Base-by-base conservation (phyloP, 2,113 vertebrate genomes). In the Phocoena sinus region DNA sequence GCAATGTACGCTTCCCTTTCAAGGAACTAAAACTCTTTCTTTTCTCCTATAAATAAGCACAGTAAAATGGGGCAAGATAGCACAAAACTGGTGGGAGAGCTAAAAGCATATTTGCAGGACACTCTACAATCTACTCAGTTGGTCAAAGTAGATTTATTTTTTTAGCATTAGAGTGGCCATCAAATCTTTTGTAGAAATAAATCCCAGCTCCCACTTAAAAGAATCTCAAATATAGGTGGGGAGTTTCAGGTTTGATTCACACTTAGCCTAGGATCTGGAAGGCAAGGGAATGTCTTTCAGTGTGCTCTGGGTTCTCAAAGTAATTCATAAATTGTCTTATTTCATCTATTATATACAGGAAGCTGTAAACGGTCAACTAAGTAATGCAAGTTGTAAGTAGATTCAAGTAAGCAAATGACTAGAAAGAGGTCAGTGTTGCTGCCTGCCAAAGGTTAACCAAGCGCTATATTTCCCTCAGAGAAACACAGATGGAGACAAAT, bases 1-100 rank as follows among this genome's bases (percentile, higher is more conserved):
- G 97, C 90, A 97, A 97, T 91, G 80, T 95, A 97, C 31, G 18
- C 83, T 94, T 98, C 90, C 95, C 82, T 98, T 98, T 97, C 97
- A 97, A 97, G 91, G 90, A 98, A 89, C 97, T 96, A 98, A 98
- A 98, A 98, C 97, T 97, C 95, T 97, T 98, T 97, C 97, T 98
- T 97, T 96, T 94, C 96, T 95, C 95, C 7, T 41, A 41, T 97
- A 98, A 98, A 97, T 92, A 97, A 98, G 98, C 96, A 98, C 96
- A 97, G 98, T 97, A 98, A 98, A 98, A 98, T 62, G 93, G 96
- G 96, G 96, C 88, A 96, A 98, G 96, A 94, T 70, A 65, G 23
- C 10, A 96, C 91, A 97, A 95, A 23, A 97, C 74, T 95, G 87
- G 95, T 94, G 70, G 93, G 89, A 94, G 62, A 97, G 91, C 94